Evolutionary conservation across 2,888 invertebrate genomes (phyloP).

Genomic region (Andrena chrysosceles): DNA sequence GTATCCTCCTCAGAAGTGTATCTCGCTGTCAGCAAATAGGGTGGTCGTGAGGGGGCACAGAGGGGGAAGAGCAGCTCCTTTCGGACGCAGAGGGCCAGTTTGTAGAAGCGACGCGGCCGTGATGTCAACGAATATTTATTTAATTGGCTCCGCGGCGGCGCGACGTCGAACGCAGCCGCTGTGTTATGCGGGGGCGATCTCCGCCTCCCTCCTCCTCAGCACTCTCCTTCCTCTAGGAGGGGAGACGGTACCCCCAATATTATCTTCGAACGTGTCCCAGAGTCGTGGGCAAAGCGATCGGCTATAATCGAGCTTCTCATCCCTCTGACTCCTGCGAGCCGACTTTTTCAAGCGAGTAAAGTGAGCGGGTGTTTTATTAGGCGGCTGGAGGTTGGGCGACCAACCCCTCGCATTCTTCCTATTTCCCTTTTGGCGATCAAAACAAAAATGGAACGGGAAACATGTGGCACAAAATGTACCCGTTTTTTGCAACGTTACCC

Average conservation of each 20-base stretch:
- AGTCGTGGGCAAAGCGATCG: slow-evolving; percentile 56
- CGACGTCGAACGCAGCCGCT: slow-evolving; percentile 79
- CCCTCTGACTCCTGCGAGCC: slow-evolving; percentile 28
- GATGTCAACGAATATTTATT: slow-evolving; percentile 84
- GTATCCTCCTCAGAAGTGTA: slow-evolving; percentile 5
- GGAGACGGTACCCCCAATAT: slow-evolving; percentile 61
- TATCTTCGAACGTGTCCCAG: slow-evolving; percentile 53
- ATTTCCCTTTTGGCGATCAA: slow-evolving; percentile 8
- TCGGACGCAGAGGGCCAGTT: slow-evolving; percentile 79
- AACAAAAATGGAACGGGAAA: background rate
- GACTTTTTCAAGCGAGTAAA: slow-evolving; percentile 48
- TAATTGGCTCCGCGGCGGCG: slow-evolving; percentile 82
- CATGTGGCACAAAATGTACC: background rate
- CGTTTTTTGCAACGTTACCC: background rate
- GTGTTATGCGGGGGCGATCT: slow-evolving; percentile 83
- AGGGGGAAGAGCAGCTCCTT: slow-evolving; percentile 72
- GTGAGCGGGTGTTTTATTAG: slow-evolving; percentile 55
- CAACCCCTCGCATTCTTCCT: slow-evolving; percentile 30
- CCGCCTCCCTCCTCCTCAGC: slow-evolving; percentile 38
- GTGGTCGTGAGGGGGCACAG: slow-evolving; percentile 18
- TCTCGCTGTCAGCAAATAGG: background rate
- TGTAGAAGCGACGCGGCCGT: slow-evolving; percentile 82
- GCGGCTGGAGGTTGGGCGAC: slow-evolving; percentile 9
- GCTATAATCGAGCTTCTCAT: slow-evolving; percentile 60
- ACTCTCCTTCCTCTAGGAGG: slow-evolving; percentile 24